Base-by-base conservation (phyloP, 2,113 vertebrate genomes). In the Zapus hudsonius region DNA sequence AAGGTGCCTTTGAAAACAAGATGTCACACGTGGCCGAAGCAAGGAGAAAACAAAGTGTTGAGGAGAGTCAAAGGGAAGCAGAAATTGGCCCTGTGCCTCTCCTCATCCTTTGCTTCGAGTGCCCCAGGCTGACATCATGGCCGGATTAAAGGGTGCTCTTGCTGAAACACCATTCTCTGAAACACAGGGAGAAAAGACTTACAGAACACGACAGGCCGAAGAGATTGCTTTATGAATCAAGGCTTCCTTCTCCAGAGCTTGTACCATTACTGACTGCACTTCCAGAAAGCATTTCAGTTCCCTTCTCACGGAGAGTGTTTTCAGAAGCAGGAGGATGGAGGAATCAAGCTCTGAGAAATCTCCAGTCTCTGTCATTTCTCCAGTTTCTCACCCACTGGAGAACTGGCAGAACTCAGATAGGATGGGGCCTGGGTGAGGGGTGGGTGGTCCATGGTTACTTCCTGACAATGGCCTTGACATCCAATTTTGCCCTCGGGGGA, bases 151-250 rank as follows among this genome's bases (percentile, higher is more conserved):
- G 90, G 93, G 81, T 27, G 17, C n/a, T 92, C 93, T 74, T n/a
- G 31, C 64, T 94, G 89, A 89, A 94, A 84, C 73, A 80, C 92
- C 84, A 91, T 31, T 75, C 82, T 91, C 81, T 22, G 70, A 87
- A 82, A 82, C 88, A 84, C 36, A 22, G 25, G 55, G 33, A 69
- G 20, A 5, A 42, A 84, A 82, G 73, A 81, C 86, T 90, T 86
- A 52, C 1, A 19, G 80, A 91, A 93, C 76, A 42, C 20, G 55
- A 57, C 91, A 55, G 44, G 87, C 95, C 63, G 81, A 86, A 72
- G 74, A 96, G 94, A 96, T 89, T 96, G 95, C 89, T 92, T 96
- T 96, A 73, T 87, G 94, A 94, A 85, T 95, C 89, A 93, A 96
- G 67, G 59, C 78, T 92, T 94, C 64, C 76, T 44, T 94, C 91